Percentiles rank a stretch among this genome's conserved stretches.
These are phyloP conservation scores for Hemibagrus guttatus DNA, from an alignment of 2,797 vertebrate genomes.

Conservation along the genomic window DNA sequence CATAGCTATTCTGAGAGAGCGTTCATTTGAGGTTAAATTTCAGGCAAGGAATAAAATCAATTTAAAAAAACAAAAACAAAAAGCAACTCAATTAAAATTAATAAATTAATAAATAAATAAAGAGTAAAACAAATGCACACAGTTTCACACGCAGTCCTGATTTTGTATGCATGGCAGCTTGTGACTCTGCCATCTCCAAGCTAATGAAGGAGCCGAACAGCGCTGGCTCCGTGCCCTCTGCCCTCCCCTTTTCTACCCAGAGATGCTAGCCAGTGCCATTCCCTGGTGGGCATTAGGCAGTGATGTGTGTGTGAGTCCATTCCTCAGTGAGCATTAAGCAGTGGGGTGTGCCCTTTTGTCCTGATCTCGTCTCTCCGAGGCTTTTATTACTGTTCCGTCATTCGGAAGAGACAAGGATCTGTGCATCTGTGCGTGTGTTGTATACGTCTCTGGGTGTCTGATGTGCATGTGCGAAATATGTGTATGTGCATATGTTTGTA, in stretches of 20 bases:
- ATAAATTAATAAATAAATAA: not conserved
- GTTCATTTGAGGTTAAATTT: not conserved
- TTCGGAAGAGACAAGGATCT: slow-evolving; percentile 26
- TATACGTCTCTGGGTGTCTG: not conserved
- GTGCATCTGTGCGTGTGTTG: not conserved
- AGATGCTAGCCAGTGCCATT: slow-evolving; percentile 61
- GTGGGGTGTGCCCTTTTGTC: slow-evolving; percentile 49
- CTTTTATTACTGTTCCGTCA: slow-evolving; percentile 48
- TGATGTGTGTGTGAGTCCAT: slow-evolving; percentile 47
- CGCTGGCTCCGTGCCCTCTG: slow-evolving; percentile 43
- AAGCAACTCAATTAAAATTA: slow-evolving; percentile 5
- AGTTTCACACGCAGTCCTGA: slow-evolving; percentile 12
- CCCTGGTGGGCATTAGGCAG: slow-evolving; percentile 55
- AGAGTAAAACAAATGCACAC: slow-evolving; percentile 10
- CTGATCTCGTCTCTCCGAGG: slow-evolving; percentile 49
- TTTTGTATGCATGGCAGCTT: slow-evolving; percentile 54
- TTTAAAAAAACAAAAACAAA: slow-evolving; percentile 19
- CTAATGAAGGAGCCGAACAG: slow-evolving; percentile 54
- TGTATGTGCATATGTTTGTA: not conserved
- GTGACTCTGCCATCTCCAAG: slow-evolving; percentile 46
- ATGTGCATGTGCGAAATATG: not conserved
- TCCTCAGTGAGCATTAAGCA: slow-evolving; percentile 49
- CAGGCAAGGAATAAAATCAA: not conserved
- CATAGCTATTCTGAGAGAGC: not conserved
- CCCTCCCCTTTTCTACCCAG: slow-evolving; percentile 51